Percentiles rank a stretch among this genome's conserved stretches.
Conservation (phyloP, 2,113 vertebrate species). For the Delphinus delphis region DNA sequence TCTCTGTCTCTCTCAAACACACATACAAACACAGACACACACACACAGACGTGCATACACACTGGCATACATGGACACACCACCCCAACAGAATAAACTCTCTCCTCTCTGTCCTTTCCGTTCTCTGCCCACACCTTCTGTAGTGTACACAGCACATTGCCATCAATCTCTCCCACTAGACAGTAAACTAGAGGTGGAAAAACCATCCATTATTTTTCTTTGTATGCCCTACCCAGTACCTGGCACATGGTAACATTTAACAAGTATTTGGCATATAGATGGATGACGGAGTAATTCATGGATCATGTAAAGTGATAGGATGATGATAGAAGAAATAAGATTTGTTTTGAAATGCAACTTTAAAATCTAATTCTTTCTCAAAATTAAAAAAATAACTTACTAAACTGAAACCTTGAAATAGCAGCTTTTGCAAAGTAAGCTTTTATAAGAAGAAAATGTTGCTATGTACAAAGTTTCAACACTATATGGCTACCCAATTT, state of each 20-base stretch:
- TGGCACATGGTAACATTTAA: background rate
- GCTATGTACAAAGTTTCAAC: background rate
- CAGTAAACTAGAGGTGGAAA: background rate
- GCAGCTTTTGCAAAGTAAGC: background rate
- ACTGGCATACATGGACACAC: background rate
- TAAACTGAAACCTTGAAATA: background rate
- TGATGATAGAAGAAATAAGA: background rate
- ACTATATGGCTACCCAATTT: background rate
- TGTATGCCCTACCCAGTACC: background rate
- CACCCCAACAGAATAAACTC: background rate
- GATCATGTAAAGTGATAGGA: background rate
- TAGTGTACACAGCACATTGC: background rate
- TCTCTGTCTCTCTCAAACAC: background rate
- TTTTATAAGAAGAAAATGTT: slow-evolving; percentile 36
- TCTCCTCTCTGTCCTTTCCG: background rate
- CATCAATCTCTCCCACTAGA: background rate
- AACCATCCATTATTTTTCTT: background rate
- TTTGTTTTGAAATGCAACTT: background rate
- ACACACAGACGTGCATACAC: background rate
- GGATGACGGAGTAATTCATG: background rate
- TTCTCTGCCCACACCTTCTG: background rate
- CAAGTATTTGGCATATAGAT: background rate
- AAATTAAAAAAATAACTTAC: background rate
- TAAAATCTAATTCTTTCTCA: background rate
- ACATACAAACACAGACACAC: background rate